Conservation (phyloP, 35 echinoderm and acorn worm genomes). For the Holothuria glaberrima region DNA sequence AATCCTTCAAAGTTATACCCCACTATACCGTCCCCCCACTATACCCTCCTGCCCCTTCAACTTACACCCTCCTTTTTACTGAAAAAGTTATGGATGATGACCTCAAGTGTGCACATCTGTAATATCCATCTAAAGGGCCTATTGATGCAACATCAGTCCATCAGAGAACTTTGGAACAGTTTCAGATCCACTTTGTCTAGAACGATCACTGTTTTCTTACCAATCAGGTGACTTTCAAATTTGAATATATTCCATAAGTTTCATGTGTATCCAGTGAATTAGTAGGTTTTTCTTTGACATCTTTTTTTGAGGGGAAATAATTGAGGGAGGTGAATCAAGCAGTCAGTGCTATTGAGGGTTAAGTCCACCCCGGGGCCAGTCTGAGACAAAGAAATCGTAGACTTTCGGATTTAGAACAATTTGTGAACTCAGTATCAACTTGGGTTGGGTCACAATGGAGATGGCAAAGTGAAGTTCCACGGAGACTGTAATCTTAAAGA, state of each 20-base stretch:
- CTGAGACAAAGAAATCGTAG: constrained; percentile 2
- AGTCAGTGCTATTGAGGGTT: not conserved
- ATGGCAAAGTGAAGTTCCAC: constrained; percentile 1
- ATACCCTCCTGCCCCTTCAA: no score
- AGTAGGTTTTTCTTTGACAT: not conserved
- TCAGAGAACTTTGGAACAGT: no score
- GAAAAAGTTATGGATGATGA: no score
- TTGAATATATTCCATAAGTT: no score
- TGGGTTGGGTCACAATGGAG: constrained; percentile 13
- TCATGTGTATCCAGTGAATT: no score
- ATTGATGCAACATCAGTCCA: no score
- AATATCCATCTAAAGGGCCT: no score
- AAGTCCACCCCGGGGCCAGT: constrained; percentile 18
- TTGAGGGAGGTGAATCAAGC: constrained; percentile 10
- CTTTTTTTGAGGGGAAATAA: not conserved
- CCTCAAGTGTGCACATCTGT: no score
- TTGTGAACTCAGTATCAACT: constrained; percentile 13
- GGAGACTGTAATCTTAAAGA: constrained; percentile 23
- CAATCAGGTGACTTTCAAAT: constrained; percentile 41
- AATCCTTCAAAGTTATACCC: no score
- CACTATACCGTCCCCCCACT: no score
- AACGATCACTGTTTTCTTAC: not conserved
- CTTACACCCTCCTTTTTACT: no score
- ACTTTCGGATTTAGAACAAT: not conserved
- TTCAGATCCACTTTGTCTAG: no score